Evolutionary conservation across 2,797 vertebrate genomes (phyloP).

Genomic region (Rhabdomys pumilio): DNA sequence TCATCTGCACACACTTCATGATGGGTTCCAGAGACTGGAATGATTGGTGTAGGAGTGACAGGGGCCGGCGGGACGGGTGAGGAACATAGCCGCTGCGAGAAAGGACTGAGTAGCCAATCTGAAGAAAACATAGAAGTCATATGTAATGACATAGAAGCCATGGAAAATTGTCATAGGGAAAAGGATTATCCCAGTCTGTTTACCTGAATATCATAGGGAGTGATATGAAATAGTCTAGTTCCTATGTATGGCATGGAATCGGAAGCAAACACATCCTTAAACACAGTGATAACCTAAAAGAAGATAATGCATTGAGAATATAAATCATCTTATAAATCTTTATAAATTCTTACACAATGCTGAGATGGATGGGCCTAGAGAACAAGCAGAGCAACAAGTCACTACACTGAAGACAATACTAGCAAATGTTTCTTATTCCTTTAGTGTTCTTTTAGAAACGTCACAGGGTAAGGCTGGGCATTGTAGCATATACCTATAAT

Average conservation of each 20-base stretch:
- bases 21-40: slow-evolving; percentile 95
- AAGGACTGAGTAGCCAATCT: slow-evolving; percentile 97
- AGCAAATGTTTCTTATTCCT: neutral
- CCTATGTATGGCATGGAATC: slow-evolving; percentile 92
- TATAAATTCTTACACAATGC: neutral
- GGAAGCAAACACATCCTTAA: slow-evolving; percentile 94
- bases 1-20: slow-evolving; percentile 98
- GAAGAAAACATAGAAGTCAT: slow-evolving; percentile 46
- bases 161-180: neutral
- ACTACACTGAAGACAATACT: neutral
- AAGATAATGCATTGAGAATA: slow-evolving; percentile 60
- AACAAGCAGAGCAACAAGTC: neutral
- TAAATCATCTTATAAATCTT: slow-evolving; percentile 23
- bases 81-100: slow-evolving; percentile 92
- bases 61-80: slow-evolving; percentile 86
- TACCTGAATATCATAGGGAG: slow-evolving; percentile 97
- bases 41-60: slow-evolving; percentile 95
- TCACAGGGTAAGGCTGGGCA: neutral
- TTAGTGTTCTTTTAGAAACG: slow-evolving; percentile 35
- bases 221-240: slow-evolving; percentile 95
- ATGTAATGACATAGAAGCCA: neutral
- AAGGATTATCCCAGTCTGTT: slow-evolving; percentile 63
- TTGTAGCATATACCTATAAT: neutral
- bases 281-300: slow-evolving; percentile 93
- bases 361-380: neutral